A percentile compares a stretch with the other conserved stretches of the same genome.
Evolutionary conservation across 2,113 vertebrate genomes (phyloP).

Genomic region (Phaetusa simplex): DNA sequence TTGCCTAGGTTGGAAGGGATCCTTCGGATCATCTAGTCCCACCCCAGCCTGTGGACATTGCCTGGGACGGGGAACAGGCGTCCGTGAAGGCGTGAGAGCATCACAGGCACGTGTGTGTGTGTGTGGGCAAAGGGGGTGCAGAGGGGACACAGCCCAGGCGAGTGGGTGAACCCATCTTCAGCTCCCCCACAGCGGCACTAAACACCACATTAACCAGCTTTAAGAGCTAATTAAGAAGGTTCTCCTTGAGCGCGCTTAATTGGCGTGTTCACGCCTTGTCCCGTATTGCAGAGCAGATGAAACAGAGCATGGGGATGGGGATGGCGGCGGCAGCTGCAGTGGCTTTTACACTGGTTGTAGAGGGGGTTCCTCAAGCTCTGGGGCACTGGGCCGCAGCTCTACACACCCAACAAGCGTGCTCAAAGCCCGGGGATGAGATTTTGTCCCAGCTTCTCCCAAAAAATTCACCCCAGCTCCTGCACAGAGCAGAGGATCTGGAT

Average conservation of each 20-base stretch:
- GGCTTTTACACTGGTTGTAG: background rate
- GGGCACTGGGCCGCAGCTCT: too few species aligned
- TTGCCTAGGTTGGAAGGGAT: too few species aligned
- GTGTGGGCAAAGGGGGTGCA: background rate
- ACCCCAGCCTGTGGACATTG: background rate
- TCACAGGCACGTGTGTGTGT: rapidly evolving
- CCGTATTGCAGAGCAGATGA: background rate
- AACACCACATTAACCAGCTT: background rate
- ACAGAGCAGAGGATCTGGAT: background rate
- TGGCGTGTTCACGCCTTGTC: background rate
- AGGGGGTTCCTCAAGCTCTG: background rate
- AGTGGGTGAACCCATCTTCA: background rate
- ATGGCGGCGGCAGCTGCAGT: rapidly evolving
- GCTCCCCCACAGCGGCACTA: rapidly evolving
- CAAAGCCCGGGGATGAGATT: background rate
- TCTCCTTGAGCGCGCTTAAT: background rate
- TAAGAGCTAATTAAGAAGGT: background rate
- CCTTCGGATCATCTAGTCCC: too few species aligned
- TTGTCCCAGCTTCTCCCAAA: background rate
- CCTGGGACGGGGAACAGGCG: too few species aligned
- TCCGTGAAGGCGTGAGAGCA: background rate
- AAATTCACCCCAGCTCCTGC: background rate
- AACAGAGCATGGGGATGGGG: background rate
- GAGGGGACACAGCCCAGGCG: background rate
- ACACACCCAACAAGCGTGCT: background rate